These are phyloP conservation scores for Cyphotilapia sp. DNA, from an alignment of 2,113 vertebrate species.

Conservation along the genomic window DNA sequence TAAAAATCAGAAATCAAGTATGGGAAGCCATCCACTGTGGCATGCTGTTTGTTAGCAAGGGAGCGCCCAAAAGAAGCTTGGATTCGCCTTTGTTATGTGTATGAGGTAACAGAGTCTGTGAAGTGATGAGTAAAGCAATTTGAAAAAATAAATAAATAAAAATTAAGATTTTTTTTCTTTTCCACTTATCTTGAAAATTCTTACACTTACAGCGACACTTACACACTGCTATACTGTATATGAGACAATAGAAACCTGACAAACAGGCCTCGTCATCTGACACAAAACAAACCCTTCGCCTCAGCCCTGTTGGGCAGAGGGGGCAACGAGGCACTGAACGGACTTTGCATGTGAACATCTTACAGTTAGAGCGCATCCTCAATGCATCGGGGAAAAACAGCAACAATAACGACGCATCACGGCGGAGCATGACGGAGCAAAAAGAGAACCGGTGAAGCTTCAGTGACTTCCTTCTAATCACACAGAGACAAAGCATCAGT, in stretches of 20 bases:
- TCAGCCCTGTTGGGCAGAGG: neutral
- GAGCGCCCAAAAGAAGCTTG: neutral
- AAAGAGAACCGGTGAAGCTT: constrained; percentile 2
- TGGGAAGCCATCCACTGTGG: neutral
- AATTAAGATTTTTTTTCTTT: neutral
- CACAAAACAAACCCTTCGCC: neutral
- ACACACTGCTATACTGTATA: neutral
- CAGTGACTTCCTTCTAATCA: neutral
- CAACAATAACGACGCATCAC: neutral
- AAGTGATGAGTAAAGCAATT: neutral
- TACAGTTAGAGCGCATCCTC: neutral
- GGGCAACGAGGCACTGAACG: neutral
- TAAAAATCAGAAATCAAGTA: neutral
- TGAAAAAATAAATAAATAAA: neutral
- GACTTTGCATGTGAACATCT: neutral
- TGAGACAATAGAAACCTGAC: neutral
- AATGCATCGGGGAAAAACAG: neutral
- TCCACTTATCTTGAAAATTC: neutral
- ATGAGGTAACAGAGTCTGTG: neutral
- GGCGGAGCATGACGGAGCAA: constrained; percentile 10
- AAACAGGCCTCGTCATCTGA: neutral
- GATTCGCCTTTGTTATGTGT: neutral
- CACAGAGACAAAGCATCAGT: neutral
- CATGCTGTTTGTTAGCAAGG: neutral
- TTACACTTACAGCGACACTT: neutral